These are phyloP conservation scores for Tryphoninae sp. DNA, from an alignment of 2,888 invertebrate species.

Conservation along the genomic window DNA sequence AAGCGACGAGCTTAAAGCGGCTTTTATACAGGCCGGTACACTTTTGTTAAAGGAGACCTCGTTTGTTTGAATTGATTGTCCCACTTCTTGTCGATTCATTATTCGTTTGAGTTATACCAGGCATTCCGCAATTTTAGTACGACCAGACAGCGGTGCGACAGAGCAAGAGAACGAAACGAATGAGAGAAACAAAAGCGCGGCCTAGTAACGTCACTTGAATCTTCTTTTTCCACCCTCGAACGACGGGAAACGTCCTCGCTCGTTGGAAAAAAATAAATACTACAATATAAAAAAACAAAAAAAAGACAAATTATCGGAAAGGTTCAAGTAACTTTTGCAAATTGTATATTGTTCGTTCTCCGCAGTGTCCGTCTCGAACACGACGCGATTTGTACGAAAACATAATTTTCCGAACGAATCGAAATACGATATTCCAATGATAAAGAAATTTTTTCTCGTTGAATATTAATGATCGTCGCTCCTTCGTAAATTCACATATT, in stretches of 20 bases:
- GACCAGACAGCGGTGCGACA: neutral
- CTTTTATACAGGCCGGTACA: conserved; percentile 24
- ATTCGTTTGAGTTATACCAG: conserved; percentile 51
- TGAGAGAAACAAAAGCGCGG: conserved; percentile 11
- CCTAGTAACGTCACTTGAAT: conserved; percentile 30
- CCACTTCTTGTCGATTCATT: conserved; percentile 60
- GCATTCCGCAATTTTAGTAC: conserved; percentile 1
- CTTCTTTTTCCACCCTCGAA: conserved; percentile 17
- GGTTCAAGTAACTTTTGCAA: conserved; percentile 6
- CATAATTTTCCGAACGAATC: neutral
- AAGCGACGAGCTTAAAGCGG: conserved; percentile 37
- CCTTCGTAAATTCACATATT: conserved; percentile 3
- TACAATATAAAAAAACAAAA: neutral
- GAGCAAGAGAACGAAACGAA: conserved; percentile 13
- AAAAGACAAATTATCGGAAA: conserved; percentile 7
- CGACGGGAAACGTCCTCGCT: neutral
- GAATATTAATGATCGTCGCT: conserved; percentile 20
- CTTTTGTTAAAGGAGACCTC: conserved; percentile 39
- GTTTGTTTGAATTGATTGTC: conserved; percentile 57
- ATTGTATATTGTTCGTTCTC: neutral
- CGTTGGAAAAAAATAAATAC: neutral
- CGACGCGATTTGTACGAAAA: conserved; percentile 1
- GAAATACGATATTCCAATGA: neutral
- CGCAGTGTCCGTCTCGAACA: neutral
- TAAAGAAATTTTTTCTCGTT: conserved; percentile 4